Evolutionary conservation across 2,797 vertebrate genomes (phyloP).

Genomic region (Nannoperca obscura): DNA sequence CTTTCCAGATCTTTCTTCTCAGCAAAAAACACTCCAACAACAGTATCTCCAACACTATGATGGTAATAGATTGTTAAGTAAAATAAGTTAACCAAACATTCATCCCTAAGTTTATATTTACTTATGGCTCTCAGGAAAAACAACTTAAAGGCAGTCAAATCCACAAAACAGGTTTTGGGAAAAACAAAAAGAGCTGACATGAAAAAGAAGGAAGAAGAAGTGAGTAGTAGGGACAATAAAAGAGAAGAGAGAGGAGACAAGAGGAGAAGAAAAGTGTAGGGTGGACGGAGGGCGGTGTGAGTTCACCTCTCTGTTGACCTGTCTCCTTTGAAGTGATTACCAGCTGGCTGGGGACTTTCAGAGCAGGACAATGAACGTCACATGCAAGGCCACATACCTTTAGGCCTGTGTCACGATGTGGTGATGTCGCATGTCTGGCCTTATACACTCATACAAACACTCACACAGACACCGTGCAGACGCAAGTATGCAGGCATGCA

Average conservation of each 20-base stretch:
- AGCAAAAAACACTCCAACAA: neutral
- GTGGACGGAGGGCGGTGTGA: constrained; percentile 67
- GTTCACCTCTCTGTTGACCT: constrained; percentile 80
- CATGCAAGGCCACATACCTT: constrained; percentile 79
- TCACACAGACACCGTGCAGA: constrained; percentile 40
- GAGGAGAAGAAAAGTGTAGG: constrained; percentile 68
- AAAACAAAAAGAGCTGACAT: constrained; percentile 10
- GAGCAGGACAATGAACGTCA: constrained; percentile 76
- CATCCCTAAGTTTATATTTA: neutral
- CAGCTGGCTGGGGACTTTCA: constrained; percentile 68
- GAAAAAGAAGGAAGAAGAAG: constrained; percentile 41
- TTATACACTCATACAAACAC: constrained; percentile 41
- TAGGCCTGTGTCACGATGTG: constrained; percentile 68
- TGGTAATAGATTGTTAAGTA: neutral
- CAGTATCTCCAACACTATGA: neutral
- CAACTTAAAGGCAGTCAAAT: constrained; percentile 26
- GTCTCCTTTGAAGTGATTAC: constrained; percentile 83
- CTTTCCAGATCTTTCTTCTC: neutral
- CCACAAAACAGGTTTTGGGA: constrained; percentile 18
- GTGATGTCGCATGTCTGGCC: constrained; percentile 60
- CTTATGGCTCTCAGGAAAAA: constrained; percentile 22
- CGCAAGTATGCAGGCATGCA: constrained; percentile 39
- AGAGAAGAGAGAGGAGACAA: constrained; percentile 51
- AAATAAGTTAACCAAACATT: constrained; percentile 17
- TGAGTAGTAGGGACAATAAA: constrained; percentile 46